A percentile compares a stretch with the other conserved stretches of the same genome.
Conservation (phyloP, 2,888 invertebrate genomes). For the Camponotus fellah region DNA sequence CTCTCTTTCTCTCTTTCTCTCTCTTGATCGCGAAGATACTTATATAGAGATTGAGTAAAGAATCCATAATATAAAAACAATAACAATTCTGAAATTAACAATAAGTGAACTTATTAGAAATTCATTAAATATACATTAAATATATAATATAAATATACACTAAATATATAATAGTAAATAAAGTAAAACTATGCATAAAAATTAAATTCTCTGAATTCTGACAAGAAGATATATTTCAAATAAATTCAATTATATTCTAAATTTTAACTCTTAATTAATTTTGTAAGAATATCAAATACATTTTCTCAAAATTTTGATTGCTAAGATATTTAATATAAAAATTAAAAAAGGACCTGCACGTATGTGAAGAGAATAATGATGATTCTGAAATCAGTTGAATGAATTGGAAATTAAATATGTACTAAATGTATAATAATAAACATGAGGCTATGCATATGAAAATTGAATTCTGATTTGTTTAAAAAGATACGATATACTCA, state of each 20-base stretch:
- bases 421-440: background rate
- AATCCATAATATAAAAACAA: too few relatives aligned
- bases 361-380: background rate
- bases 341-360: background rate
- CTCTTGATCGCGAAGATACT: too few relatives aligned
- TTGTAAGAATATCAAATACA: background rate
- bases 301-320: background rate
- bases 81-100: too few relatives aligned
- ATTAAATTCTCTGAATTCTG: too few relatives aligned
- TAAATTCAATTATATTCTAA: background rate
- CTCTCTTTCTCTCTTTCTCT: too few relatives aligned
- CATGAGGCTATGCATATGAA: background rate
- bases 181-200: too few relatives aligned
- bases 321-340: background rate
- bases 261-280: constrained; percentile 4
- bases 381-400: background rate
- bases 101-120: too few relatives aligned
- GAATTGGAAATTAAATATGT: background rate
- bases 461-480: background rate
- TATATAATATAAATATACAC: too few relatives aligned
- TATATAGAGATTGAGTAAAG: too few relatives aligned
- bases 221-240: too few relatives aligned
- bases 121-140: too few relatives aligned
- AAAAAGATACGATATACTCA: background rate
- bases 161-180: too few relatives aligned